These are phyloP conservation scores for Gymnocheta viridis DNA, from an alignment of 2,888 invertebrate genomes.

Conservation along the genomic window DNA sequence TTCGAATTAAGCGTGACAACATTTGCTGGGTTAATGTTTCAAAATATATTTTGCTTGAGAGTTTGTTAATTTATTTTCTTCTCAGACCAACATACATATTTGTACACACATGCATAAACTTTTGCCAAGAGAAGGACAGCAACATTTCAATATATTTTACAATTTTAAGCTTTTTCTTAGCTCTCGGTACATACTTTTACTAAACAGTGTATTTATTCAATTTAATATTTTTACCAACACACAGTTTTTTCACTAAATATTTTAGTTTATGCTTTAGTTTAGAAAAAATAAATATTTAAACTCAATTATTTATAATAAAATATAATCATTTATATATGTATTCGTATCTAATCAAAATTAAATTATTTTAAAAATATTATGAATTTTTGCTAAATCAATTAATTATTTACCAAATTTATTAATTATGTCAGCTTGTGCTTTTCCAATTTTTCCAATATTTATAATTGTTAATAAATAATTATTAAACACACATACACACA, in stretches of 20 bases:
- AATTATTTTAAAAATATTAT: conserved; percentile 16
- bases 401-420: conserved; percentile 2
- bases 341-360: conserved; percentile 5
- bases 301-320: conserved; percentile 5
- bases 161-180: conserved; percentile 3
- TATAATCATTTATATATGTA: background rate
- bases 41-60: background rate
- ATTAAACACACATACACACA: conserved; percentile 27
- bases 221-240: conserved; percentile 18
- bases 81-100: background rate
- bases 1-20: background rate
- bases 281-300: conserved; percentile 23
- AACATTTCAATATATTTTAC: background rate
- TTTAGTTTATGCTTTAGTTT: conserved; percentile 2
- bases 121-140: background rate
- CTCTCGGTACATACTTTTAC: conserved; percentile 23
- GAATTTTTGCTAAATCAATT: conserved; percentile 19
- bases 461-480: conserved; percentile 28
- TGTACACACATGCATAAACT: background rate
- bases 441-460: conserved; percentile 31
- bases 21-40: conserved; percentile 21
- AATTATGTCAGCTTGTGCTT: conserved; percentile 53
- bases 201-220: conserved; percentile 30
- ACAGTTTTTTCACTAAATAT: conserved; percentile 4
- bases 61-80: conserved; percentile 26